These are phyloP conservation scores for Xiphorhynchus elegans DNA, from an alignment of 2,113 vertebrate species.

Conservation along the genomic window DNA sequence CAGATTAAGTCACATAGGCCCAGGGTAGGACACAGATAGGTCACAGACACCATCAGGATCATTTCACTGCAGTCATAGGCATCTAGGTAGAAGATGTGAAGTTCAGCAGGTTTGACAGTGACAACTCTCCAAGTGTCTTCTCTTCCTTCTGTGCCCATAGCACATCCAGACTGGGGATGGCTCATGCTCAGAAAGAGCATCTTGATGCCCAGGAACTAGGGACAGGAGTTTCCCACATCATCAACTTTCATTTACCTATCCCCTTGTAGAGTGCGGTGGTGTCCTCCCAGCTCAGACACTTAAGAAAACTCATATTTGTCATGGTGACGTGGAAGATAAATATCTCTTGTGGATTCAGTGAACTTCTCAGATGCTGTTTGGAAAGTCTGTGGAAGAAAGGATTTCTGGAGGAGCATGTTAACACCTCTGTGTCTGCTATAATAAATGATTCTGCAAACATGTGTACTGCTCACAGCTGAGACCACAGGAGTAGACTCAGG, in stretches of 20 bases:
- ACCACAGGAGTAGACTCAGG: neutral
- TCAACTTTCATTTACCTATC: neutral
- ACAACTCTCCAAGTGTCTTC: neutral
- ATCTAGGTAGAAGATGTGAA: neutral
- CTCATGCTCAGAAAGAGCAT: neutral
- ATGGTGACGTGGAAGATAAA: neutral
- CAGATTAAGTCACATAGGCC: neutral
- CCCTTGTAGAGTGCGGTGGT: no score
- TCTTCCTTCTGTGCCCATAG: neutral
- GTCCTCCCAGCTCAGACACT: neutral
- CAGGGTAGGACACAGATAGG: neutral
- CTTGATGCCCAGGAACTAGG: neutral
- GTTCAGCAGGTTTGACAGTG: neutral
- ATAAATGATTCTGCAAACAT: neutral
- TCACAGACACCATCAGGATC: neutral
- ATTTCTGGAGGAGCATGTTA: neutral
- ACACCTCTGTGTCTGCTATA: neutral
- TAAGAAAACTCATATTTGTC: neutral
- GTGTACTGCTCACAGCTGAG: neutral
- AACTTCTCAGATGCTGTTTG: neutral
- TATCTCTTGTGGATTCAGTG: neutral
- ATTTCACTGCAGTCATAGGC: neutral
- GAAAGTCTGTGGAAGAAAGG: neutral
- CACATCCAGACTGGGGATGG: neutral
- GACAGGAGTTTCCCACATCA: neutral